Conservation (phyloP, 2,113 vertebrate species). For the Emydocephalus ijimae region DNA sequence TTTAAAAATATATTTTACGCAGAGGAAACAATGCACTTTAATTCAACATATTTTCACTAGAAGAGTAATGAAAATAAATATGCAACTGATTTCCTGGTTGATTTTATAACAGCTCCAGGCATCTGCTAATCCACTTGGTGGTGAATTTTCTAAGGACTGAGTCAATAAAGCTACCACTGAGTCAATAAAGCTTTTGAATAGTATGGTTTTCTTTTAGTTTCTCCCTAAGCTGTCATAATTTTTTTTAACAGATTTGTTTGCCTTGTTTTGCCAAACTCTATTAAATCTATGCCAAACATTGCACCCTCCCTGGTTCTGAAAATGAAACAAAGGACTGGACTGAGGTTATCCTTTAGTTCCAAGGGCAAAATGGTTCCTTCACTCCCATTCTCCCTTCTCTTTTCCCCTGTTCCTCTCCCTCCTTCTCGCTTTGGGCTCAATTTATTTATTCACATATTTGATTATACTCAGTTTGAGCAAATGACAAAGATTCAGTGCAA, state of each 20-base stretch:
- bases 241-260: background rate
- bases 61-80: background rate
- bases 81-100: background rate
- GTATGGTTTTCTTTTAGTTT: background rate
- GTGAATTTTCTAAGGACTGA: background rate
- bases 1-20: background rate
- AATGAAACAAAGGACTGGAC: background rate
- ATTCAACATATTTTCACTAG: background rate
- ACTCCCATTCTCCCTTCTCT: background rate
- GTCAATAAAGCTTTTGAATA: background rate
- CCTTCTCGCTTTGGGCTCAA: background rate
- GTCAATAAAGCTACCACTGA: background rate
- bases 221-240: background rate
- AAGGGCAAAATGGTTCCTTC: background rate
- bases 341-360: background rate
- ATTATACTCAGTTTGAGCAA: background rate
- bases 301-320: background rate
- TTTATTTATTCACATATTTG: background rate
- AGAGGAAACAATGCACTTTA: background rate
- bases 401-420: background rate
- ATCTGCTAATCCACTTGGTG: background rate
- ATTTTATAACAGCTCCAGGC: background rate
- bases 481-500: background rate
- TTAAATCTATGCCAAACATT: background rate
- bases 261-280: background rate